A percentile compares a stretch with the other conserved stretches of the same genome.
Conservation (phyloP, 1,140 invertebrate species). For the Ceratina japonica region DNA sequence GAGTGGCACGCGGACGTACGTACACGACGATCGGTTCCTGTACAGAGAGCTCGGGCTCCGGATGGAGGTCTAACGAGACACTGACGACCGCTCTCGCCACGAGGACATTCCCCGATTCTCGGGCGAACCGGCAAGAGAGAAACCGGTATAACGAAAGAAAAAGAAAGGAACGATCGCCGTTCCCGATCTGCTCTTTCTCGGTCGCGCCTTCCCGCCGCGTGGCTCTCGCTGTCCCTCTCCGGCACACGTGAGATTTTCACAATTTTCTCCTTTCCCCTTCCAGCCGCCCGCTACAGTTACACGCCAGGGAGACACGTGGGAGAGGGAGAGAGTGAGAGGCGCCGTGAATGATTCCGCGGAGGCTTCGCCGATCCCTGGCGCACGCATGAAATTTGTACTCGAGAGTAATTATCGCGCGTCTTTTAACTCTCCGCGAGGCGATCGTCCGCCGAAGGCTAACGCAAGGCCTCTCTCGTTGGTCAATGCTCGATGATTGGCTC, state of each 20-base stretch:
- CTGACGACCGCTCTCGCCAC: slow-evolving; percentile 63
- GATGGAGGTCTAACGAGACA: slow-evolving; percentile 66
- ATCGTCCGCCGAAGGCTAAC: background rate
- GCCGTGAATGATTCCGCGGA: slow-evolving; percentile 45
- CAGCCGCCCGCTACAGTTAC: background rate
- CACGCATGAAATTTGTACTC: background rate
- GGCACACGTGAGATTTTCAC: slow-evolving; percentile 43
- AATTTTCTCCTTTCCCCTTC: slow-evolving; percentile 56
- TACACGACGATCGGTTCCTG: slow-evolving; percentile 39
- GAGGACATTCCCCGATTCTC: slow-evolving; percentile 69
- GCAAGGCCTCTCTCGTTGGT: no score
- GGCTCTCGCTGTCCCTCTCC: background rate
- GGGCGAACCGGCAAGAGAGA: slow-evolving; percentile 40
- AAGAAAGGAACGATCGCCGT: slow-evolving; percentile 42
- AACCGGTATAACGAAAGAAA: slow-evolving; percentile 15
- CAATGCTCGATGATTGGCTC: background rate
- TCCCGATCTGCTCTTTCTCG: slow-evolving; percentile 47
- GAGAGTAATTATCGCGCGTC: background rate
- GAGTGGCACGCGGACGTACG: slow-evolving; percentile 19
- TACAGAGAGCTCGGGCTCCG: slow-evolving; percentile 46
- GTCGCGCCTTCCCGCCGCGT: background rate
- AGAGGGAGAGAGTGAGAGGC: slow-evolving; percentile 43
- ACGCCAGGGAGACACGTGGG: slow-evolving; percentile 9
- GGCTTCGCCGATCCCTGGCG: slow-evolving; percentile 25
- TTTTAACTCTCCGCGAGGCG: background rate